Conservation (phyloP, 2,113 vertebrate species). For the Sula dactylatra region DNA sequence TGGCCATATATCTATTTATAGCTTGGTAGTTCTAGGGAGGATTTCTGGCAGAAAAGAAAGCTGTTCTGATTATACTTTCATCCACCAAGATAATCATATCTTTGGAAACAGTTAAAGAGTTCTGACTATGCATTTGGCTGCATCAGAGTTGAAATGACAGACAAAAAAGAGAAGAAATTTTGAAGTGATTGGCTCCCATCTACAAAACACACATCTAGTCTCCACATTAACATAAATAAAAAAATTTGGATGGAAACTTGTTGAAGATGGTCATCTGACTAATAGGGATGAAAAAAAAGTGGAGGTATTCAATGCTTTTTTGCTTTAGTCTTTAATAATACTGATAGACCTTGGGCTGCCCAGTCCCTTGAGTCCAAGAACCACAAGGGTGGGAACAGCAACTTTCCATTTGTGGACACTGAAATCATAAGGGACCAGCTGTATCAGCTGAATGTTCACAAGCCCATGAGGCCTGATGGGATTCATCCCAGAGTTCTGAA, state of each 20-base stretch:
- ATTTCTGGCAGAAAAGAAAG: background rate
- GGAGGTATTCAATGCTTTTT: background rate
- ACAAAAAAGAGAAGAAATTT: background rate
- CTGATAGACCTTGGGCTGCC: background rate
- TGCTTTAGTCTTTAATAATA: background rate
- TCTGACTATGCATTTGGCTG: background rate
- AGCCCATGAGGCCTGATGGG: background rate
- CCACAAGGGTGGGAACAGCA: background rate
- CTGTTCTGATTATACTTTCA: background rate
- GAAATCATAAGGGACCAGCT: background rate
- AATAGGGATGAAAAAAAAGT: background rate
- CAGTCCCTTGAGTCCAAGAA: background rate
- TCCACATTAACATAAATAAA: fast-evolving
- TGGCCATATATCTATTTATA: background rate
- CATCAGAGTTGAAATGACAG: background rate
- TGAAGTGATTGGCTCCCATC: background rate
- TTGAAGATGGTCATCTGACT: background rate
- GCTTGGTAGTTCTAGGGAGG: background rate
- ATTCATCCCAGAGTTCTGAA: background rate
- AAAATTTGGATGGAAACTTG: background rate
- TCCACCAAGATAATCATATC: background rate
- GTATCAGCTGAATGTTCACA: background rate
- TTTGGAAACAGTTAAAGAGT: background rate
- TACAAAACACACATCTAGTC: background rate
- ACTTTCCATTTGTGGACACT: background rate